phyloP scores from a whole-genome alignment of 1,140 invertebrate genomes.

The Trichonephila clavipes region DNA sequence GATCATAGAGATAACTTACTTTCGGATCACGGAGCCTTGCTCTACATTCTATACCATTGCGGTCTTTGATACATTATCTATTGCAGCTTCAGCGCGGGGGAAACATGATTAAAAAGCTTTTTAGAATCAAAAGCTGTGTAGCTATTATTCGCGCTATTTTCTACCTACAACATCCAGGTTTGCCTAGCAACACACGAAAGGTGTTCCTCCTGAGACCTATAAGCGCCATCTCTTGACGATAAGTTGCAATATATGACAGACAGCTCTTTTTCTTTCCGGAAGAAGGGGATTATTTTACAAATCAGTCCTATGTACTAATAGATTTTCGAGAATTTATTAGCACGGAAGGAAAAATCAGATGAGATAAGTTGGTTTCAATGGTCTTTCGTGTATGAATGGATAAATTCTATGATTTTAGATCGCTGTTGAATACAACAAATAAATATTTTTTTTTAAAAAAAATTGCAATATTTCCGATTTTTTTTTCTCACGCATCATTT shows the following conservation, averaged over 20 bases:
- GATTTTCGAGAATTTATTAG: too few species aligned
- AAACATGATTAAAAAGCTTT: conserved; percentile 36
- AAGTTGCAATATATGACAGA: background rate
- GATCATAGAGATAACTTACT: conserved; percentile 15
- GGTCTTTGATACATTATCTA: background rate
- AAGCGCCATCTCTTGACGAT: conserved; percentile 33
- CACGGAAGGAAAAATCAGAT: too few species aligned
- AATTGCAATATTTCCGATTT: too few species aligned
- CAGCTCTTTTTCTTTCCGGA: too few species aligned
- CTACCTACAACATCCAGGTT: conserved; percentile 59
- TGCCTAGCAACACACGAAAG: conserved; percentile 43
- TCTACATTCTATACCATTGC: background rate
- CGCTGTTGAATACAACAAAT: too few species aligned
- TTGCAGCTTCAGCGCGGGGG: background rate
- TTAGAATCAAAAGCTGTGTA: conserved; percentile 22
- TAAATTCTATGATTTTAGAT: too few species aligned
- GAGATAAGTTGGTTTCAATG: too few species aligned
- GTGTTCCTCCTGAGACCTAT: background rate
- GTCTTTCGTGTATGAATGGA: too few species aligned
- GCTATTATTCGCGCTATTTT: conserved; percentile 48
- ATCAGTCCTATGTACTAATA: too few species aligned
- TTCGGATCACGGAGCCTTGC: background rate
- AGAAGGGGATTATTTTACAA: too few species aligned
- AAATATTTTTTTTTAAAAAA: too few species aligned
- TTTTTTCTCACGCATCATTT: too few species aligned